These are phyloP conservation scores for Arge pagana DNA, from an alignment of 2,888 invertebrate species.

Conservation along the genomic window DNA sequence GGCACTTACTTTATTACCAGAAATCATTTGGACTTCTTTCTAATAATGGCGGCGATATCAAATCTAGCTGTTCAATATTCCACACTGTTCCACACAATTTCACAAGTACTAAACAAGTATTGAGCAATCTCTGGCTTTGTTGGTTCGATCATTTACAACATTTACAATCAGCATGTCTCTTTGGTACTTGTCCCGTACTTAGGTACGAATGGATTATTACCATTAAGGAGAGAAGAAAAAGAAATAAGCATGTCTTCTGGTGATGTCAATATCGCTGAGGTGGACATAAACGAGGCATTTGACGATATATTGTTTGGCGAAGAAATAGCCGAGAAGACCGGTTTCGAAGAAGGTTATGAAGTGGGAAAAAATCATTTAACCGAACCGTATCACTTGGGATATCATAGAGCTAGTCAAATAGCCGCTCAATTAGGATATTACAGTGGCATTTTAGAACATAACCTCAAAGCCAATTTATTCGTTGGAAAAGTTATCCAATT, in stretches of 20 bases:
- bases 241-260: slow-evolving; percentile 19
- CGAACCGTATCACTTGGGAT: slow-evolving; percentile 76
- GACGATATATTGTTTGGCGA: slow-evolving; percentile 74
- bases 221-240: slow-evolving; percentile 15
- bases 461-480: slow-evolving; percentile 47
- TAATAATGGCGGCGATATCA: too few relatives aligned
- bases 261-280: slow-evolving; percentile 52
- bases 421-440: slow-evolving; percentile 81
- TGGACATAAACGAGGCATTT: slow-evolving; percentile 76
- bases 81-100: too few relatives aligned
- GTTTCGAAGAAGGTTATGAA: slow-evolving; percentile 71
- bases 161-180: too few relatives aligned
- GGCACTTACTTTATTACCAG: too few relatives aligned
- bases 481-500: slow-evolving; percentile 63
- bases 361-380: slow-evolving; percentile 64
- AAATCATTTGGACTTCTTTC: too few relatives aligned
- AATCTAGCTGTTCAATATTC: too few relatives aligned
- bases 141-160: too few relatives aligned
- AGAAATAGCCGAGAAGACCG: slow-evolving; percentile 66
- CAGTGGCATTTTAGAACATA: slow-evolving; percentile 64
- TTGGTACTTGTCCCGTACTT: too few relatives aligned
- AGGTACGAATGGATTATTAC: too few relatives aligned
- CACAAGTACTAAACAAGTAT: too few relatives aligned
- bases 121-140: too few relatives aligned
- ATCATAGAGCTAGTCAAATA: slow-evolving; percentile 75